These are phyloP conservation scores for Caranx ignobilis DNA, from an alignment of 2,113 vertebrate species.

Conservation along the genomic window DNA sequence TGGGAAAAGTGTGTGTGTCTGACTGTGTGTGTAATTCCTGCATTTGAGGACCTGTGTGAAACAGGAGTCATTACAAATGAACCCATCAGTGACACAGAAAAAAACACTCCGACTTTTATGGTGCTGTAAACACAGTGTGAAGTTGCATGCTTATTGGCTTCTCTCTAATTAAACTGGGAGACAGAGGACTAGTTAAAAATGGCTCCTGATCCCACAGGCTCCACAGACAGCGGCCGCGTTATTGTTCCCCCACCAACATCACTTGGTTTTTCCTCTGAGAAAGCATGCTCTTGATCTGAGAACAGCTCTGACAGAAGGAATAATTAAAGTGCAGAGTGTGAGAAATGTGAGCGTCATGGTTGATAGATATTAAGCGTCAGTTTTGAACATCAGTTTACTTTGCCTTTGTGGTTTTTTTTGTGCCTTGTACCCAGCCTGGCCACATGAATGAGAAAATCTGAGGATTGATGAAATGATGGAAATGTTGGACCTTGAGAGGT, in stretches of 20 bases:
- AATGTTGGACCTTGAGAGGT: background rate
- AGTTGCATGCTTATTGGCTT: slow-evolving; percentile 41
- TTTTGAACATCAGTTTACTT: background rate
- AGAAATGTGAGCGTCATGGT: background rate
- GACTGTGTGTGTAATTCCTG: slow-evolving; percentile 14
- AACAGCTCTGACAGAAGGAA: background rate
- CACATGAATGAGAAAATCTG: background rate
- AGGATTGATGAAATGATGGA: background rate
- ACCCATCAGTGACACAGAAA: slow-evolving; percentile 31
- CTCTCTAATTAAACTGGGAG: slow-evolving; percentile 60
- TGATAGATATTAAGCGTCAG: background rate
- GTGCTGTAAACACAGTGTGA: slow-evolving; percentile 61
- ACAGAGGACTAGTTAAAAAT: slow-evolving; percentile 51
- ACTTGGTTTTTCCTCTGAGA: background rate
- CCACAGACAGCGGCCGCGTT: slow-evolving; percentile 18
- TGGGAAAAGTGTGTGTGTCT: background rate
- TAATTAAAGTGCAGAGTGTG: background rate
- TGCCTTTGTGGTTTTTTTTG: background rate
- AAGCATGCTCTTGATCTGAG: background rate
- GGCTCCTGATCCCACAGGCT: slow-evolving; percentile 4
- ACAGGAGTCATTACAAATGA: slow-evolving; percentile 35
- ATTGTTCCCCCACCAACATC: background rate
- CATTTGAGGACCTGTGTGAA: slow-evolving; percentile 37
- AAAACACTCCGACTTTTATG: slow-evolving; percentile 47
- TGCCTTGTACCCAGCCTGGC: background rate